Evolutionary conservation across 2,888 invertebrate genomes (phyloP), one percentile per base, ranked within the genome.

Genomic region (Tubulanus polymorphus): DNA sequence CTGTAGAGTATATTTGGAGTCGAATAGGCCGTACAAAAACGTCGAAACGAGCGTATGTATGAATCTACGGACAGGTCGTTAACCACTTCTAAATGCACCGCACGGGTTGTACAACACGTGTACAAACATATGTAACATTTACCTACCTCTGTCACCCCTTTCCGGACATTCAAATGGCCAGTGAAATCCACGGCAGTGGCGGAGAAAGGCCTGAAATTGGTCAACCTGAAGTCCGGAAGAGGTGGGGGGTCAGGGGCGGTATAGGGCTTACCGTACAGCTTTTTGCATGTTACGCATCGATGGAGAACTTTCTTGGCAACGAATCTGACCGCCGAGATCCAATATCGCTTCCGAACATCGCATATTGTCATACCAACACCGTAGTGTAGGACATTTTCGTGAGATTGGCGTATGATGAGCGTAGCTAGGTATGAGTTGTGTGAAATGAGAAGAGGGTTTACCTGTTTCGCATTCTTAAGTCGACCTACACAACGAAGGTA

Each of bases 171-270:
- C 26, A 18, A 27, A 50, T 25, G 12, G 30, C 51, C 51, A 10
- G 45, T 37, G 27, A 51, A 51, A 18, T 51, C 51, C 6, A 51
- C 25, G 12, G 32, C 51, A 8, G 37, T 37, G 15, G 26, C 32
- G 25, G 1, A 18, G 41, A 35, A 51, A n/a, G 51, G 51, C 18
- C 25, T 1, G 3, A 15, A 23, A 18, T 45, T 29, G 12, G 37
- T 20, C 25, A 51, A 26, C 18, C 51, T 20, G 25, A 51, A 27
- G 18, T 45, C 18, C 18, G 51, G 45, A 25, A 51, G 25, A 15
- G 37, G 37, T 23, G 41, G 41, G 5, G 51, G 8, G 2, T 10
- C 15, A 25, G 37, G 51, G n/a, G 28, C n/a, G n/a, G 18, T 37
- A 41, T 51, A 51, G 6, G 51, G 25, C 15, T 18, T 18, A 10